phyloP scores from a whole-genome alignment of 2,888 invertebrate species.

The Apodemia duryi region DNA sequence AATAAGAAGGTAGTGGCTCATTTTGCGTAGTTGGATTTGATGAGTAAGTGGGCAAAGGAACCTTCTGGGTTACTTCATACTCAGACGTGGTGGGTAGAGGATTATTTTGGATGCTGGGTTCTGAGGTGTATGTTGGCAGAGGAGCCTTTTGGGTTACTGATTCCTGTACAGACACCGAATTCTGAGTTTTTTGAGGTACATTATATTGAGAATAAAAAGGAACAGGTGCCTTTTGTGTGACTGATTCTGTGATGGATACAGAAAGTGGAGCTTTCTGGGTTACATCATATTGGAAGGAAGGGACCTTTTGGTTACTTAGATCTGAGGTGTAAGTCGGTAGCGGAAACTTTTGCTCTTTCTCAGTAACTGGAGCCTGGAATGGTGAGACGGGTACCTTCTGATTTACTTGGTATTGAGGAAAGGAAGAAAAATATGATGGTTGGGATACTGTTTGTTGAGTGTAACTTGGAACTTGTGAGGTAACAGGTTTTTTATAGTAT shows the following conservation, averaged over 20 bases:
- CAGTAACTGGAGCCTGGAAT: background rate
- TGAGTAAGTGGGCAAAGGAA: background rate
- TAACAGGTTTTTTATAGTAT: slow-evolving; percentile 12
- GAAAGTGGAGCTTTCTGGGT: background rate
- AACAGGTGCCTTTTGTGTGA: background rate
- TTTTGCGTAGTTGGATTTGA: background rate
- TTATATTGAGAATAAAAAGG: background rate
- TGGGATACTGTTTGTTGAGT: background rate
- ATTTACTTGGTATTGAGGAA: background rate
- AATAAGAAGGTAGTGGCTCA: background rate
- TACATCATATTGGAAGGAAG: background rate
- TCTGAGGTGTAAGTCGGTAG: background rate
- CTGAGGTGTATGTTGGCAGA: background rate
- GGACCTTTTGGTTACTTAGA: background rate
- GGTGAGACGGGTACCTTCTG: background rate
- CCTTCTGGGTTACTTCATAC: background rate
- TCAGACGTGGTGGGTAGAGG: background rate
- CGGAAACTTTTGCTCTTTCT: background rate
- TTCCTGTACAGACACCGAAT: background rate
- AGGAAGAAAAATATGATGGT: background rate
- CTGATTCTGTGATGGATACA: background rate
- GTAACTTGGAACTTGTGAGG: background rate
- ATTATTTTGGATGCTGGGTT: too few relatives aligned
- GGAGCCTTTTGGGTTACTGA: background rate
- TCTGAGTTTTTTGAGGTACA: background rate